These are phyloP conservation scores for Poliocrania exsul DNA, from an alignment of 2,797 vertebrate species.

Conservation along the genomic window DNA sequence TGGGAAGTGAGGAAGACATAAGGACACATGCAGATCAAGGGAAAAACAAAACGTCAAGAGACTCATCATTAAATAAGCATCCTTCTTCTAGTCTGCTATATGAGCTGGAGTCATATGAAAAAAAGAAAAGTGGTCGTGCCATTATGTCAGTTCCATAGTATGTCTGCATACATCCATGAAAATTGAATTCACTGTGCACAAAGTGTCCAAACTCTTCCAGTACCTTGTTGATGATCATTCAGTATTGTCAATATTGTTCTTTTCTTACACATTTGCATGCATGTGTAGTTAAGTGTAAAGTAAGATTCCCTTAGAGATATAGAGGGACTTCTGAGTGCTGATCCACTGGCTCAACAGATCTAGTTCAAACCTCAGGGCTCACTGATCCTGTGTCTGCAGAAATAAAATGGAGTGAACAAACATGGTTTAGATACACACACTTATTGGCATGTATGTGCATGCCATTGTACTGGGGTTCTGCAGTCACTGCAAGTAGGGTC, in stretches of 20 bases:
- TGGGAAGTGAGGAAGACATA: conserved; percentile 6
- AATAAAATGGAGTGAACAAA: background rate
- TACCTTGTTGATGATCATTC: background rate
- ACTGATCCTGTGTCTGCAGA: background rate
- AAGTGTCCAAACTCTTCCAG: background rate
- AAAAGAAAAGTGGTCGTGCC: background rate
- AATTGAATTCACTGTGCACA: background rate
- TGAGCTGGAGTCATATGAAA: background rate
- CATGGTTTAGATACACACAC: background rate
- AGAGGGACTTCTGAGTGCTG: background rate
- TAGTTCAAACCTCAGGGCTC: background rate
- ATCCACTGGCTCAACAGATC: background rate
- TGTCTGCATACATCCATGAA: background rate
- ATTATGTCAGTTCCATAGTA: background rate
- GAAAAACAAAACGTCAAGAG: background rate
- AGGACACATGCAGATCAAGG: background rate
- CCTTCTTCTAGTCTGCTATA: background rate
- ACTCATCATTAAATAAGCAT: background rate
- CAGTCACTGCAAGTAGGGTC: background rate
- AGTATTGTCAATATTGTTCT: background rate
- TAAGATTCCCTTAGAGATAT: background rate
- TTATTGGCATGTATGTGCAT: rapidly evolving
- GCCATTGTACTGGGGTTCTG: rapidly evolving
- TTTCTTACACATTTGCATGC: background rate
- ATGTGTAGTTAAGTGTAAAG: background rate